phyloP scores from a whole-genome alignment of 2,113 vertebrate species.

The Petromus typicus region DNA sequence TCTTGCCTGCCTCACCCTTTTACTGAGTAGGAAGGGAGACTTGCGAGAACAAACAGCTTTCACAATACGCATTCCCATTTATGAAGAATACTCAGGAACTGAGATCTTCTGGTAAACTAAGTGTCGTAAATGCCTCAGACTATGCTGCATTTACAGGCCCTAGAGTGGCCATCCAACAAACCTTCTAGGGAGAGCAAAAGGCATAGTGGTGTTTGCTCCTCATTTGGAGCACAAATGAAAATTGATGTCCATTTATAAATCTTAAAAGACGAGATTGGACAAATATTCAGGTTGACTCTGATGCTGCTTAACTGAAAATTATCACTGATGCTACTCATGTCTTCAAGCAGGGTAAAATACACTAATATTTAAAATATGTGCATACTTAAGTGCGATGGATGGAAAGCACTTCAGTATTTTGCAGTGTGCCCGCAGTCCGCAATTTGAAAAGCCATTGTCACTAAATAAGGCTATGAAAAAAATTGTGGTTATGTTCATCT shows the following conservation, averaged over 20 bases:
- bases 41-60: slow-evolving; percentile 14
- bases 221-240: slow-evolving; percentile 51
- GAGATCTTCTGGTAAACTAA: slow-evolving; percentile 57
- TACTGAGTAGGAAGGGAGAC: slow-evolving; percentile 14
- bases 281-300: slow-evolving; percentile 32
- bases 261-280: slow-evolving; percentile 33
- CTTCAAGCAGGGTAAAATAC: slow-evolving; percentile 44
- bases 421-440: neutral
- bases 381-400: neutral
- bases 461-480: slow-evolving; percentile 32
- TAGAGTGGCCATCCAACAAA: slow-evolving; percentile 54
- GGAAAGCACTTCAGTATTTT: neutral
- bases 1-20: neutral
- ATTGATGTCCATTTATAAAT: slow-evolving; percentile 46
- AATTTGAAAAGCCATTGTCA: slow-evolving; percentile 41
- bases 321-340: slow-evolving; percentile 13
- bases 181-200: slow-evolving; percentile 65
- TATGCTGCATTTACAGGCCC: slow-evolving; percentile 4
- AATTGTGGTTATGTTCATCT: neutral
- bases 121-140: slow-evolving; percentile 23
- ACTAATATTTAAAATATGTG: slow-evolving; percentile 31
- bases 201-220: neutral
- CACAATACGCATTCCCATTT: slow-evolving; percentile 60
- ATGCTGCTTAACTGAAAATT: slow-evolving; percentile 48
- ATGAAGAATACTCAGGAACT: slow-evolving; percentile 42